These are phyloP conservation scores for Falco punctatus DNA, from an alignment of 2,113 vertebrate genomes.

Conservation along the genomic window DNA sequence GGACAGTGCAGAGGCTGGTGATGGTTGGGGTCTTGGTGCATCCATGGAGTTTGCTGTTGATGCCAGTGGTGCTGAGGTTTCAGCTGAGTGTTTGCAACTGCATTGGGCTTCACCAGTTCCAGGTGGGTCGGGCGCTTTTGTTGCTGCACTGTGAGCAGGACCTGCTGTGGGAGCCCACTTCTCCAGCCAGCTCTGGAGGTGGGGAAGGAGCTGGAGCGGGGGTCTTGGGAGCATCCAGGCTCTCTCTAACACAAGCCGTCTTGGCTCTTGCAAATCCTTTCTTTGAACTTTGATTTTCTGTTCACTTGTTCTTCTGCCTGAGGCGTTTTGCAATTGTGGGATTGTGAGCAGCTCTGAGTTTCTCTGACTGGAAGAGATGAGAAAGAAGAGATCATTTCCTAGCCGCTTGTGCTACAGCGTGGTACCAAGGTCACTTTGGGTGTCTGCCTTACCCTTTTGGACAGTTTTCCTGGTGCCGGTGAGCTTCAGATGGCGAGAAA, in stretches of 20 bases:
- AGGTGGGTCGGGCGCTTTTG: background rate
- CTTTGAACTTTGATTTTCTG: slow-evolving; percentile 36
- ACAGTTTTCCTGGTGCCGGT: background rate
- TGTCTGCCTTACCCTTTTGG: background rate
- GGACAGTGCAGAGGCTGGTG: rapidly evolving
- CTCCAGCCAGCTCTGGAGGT: background rate
- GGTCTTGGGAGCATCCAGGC: background rate
- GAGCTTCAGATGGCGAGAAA: background rate
- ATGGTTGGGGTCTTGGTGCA: rapidly evolving
- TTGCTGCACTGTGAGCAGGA: background rate
- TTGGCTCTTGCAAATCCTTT: background rate
- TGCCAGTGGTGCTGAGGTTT: background rate
- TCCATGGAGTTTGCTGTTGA: background rate
- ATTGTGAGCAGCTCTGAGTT: background rate
- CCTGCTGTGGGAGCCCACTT: background rate
- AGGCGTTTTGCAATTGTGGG: background rate
- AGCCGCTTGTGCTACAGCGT: background rate
- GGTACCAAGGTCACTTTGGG: slow-evolving; percentile 17
- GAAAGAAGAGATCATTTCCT: background rate
- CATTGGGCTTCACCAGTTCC: rapidly evolving
- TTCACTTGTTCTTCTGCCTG: background rate
- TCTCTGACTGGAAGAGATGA: background rate
- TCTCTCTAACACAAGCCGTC: background rate
- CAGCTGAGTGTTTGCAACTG: rapidly evolving
- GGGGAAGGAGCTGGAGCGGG: background rate